These are phyloP conservation scores for Nycteola revayana DNA, from an alignment of 2,888 invertebrate species.

Conservation along the genomic window DNA sequence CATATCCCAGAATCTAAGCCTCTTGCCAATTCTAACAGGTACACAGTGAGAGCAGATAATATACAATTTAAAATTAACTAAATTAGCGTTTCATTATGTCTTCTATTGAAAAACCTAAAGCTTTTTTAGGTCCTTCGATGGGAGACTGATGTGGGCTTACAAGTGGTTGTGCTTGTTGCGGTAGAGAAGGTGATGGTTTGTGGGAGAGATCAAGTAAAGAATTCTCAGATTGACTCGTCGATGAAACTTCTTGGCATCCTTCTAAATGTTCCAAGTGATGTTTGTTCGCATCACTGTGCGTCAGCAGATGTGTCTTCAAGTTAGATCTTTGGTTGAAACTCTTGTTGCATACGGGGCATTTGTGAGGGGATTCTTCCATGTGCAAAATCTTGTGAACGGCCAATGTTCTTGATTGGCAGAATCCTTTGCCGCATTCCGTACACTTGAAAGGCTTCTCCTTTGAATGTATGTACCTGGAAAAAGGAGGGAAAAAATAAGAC, in stretches of 20 bases:
- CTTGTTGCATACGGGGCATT: slow-evolving; percentile 93
- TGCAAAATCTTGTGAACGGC: slow-evolving; percentile 98
- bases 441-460: slow-evolving; percentile 99
- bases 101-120: slow-evolving; percentile 91
- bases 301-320: slow-evolving; percentile 93
- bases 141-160: slow-evolving; percentile 60
- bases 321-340: slow-evolving; percentile 96
- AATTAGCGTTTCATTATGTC: slow-evolving; percentile 93
- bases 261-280: slow-evolving; percentile 75
- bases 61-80: slow-evolving; percentile 29
- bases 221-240: slow-evolving; percentile 74
- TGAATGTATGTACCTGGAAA: slow-evolving; percentile 96
- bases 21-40: slow-evolving; percentile 33
- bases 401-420: slow-evolving; percentile 97
- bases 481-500: slow-evolving; percentile 55
- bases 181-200: slow-evolving; percentile 63
- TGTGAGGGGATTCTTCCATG: slow-evolving; percentile 96
- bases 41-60: slow-evolving; percentile 29
- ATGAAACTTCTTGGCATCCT: slow-evolving; percentile 77
- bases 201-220: slow-evolving; percentile 82
- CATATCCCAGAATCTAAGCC: slow-evolving; percentile 25
- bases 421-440: slow-evolving; percentile 97
- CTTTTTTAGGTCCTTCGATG: slow-evolving; percentile 63
- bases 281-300: slow-evolving; percentile 88
- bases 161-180: slow-evolving; percentile 49